phyloP scores from a whole-genome alignment of 92 coral and sea anemone genomes.

The Palythoa grandis region DNA sequence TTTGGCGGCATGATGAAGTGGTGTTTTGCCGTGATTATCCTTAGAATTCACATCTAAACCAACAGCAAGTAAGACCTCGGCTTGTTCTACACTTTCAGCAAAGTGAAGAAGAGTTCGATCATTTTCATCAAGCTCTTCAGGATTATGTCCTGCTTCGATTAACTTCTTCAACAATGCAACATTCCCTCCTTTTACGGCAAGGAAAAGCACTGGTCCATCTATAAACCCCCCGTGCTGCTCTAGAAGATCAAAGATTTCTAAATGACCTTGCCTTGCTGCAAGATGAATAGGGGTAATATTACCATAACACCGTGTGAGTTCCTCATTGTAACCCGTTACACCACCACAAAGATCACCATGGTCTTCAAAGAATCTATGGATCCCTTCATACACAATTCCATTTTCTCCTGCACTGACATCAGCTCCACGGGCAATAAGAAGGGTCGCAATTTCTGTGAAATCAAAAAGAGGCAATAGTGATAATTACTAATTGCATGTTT shows the following conservation, averaged over 20 bases:
- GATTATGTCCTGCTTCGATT: background rate
- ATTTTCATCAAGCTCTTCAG: background rate
- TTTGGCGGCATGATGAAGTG: constrained; percentile 27
- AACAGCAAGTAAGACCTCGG: background rate
- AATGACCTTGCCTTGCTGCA: constrained; percentile 29
- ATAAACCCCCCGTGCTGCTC: constrained; percentile 10
- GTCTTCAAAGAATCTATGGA: background rate
- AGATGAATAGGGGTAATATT: constrained; percentile 22
- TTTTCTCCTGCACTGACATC: constrained; percentile 9
- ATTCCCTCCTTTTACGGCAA: constrained; percentile 29
- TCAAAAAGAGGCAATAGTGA: background rate
- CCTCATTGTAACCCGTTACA: background rate
- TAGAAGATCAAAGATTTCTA: constrained; percentile 19
- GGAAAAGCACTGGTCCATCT: constrained; percentile 9
- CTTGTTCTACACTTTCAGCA: constrained; percentile 18
- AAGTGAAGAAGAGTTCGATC: constrained; percentile 38
- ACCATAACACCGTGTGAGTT: constrained; percentile 15
- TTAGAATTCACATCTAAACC: constrained; percentile 30
- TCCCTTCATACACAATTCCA: constrained; percentile 2
- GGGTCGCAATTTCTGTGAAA: constrained; percentile 15
- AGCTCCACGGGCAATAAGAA: constrained; percentile 19
- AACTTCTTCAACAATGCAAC: background rate
- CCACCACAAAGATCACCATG: constrained; percentile 20
- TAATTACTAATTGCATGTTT: no score
- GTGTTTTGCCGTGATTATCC: constrained; percentile 3